Evolutionary conservation across 2,797 vertebrate species (phyloP), one percentile per base, ranked within the genome.

Genomic region (Merluccius polli): DNA sequence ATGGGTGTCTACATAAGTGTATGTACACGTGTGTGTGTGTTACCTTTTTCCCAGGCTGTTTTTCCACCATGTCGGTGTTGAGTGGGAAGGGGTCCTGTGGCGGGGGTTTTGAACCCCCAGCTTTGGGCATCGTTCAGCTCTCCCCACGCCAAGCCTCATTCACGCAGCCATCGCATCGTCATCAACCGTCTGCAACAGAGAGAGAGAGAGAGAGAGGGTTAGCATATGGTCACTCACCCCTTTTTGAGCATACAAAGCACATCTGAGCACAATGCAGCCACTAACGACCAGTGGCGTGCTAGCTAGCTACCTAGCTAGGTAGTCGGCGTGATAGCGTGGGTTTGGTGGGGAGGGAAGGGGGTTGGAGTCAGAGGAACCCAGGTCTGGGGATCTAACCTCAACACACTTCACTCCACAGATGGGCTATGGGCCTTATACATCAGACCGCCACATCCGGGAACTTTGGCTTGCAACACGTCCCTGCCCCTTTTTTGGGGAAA

Each of bases 31-130:
- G 72, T 72, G 16, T 74, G 31, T 76, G 75, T 69, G 88, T 86
- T 93, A 98, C 98, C 97, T 99, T 99, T 94, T 98, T 99, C 94
- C 97, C 98, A 82, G 96, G 95, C 94, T 97, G 97, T 94, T 99
- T 99, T 95, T 99, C 98, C 96, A 99, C 97, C 97, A 99, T 99
- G 96, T 98, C 97, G 95, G 95, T 97, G 96, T 94, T 95, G 94
- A 97, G 95, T 93, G 96, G 92, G 94, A 96, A 96, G 90, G 98
- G 96, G 93, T 98, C 98, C 93, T 95, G 94, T 94, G 97, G 98
- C 95, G 98, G 96, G 95, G 97, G 95, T 96, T 97, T 98, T 95
- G 96, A 95, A 96, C 97, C 97, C 96, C 96, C 97, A 95, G 96
- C 95, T 96, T 97, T 99, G 97, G 98, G 98, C 98, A 99, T 99